Percentiles rank a stretch among this genome's conserved stretches.
These are phyloP conservation scores for Cricetomys ansorgei DNA, from an alignment of 2,113 vertebrate species.

Conservation along the genomic window DNA sequence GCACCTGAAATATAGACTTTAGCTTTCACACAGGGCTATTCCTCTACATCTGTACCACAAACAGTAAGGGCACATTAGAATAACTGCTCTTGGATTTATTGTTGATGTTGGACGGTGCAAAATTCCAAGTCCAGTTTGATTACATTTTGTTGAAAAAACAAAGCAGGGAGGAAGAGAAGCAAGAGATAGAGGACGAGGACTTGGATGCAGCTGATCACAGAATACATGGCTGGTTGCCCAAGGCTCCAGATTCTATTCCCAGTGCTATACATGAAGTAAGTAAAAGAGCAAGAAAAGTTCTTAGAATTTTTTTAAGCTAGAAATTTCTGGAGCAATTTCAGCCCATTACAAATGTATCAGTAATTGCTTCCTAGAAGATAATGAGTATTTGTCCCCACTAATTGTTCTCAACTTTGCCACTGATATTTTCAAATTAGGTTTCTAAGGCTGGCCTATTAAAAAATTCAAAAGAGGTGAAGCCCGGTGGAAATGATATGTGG, in stretches of 20 bases:
- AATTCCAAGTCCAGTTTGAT: neutral
- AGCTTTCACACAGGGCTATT: no score
- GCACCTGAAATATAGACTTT: no score
- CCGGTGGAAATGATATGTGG: neutral
- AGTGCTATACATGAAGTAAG: neutral
- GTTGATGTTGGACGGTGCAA: neutral
- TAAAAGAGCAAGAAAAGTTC: neutral
- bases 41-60: neutral
- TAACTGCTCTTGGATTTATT: neutral
- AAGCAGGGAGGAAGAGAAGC: rapidly evolving
- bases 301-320: constrained; percentile 7
- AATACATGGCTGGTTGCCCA: neutral
- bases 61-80: neutral
- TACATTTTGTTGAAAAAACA: neutral
- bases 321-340: constrained; percentile 11
- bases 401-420: neutral
- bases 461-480: neutral
- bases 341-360: neutral
- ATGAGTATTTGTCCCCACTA: neutral
- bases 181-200: rapidly evolving
- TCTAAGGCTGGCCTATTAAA: neutral
- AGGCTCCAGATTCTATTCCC: neutral
- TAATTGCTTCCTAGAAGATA: constrained; percentile 18
- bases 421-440: neutral
- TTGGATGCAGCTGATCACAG: no score